A percentile compares a stretch with the other conserved stretches of the same genome.
Evolutionary conservation across 2,888 invertebrate genomes (phyloP).

Genomic region (Boloria selene): DNA sequence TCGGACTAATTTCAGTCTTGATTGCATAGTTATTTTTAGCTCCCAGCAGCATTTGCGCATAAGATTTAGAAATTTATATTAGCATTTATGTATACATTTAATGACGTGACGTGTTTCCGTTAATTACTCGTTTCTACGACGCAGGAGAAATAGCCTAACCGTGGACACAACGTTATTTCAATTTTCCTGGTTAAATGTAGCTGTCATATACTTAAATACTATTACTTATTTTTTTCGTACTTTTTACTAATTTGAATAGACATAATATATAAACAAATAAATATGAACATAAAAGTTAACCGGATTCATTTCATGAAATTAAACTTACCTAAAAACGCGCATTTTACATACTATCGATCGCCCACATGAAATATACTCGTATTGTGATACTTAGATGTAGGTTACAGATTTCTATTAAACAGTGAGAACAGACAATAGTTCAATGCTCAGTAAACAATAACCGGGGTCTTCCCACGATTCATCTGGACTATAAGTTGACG

Average conservation of each 20-base stretch:
- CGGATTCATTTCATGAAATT: too few species aligned
- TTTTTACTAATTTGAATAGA: too few species aligned
- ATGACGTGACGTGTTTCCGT: conserved; percentile 8
- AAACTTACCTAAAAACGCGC: too few species aligned
- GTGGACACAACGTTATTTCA: conserved; percentile 4
- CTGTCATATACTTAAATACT: too few species aligned
- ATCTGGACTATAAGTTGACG: conserved; percentile 49
- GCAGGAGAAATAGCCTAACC: neutral
- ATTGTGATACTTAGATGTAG: conserved; percentile 22
- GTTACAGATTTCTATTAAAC: conserved; percentile 32
- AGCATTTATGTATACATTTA: conserved; percentile 1
- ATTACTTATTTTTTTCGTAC: too few species aligned
- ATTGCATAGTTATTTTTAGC: conserved; percentile 34
- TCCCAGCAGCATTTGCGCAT: conserved; percentile 29
- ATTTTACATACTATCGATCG: neutral
- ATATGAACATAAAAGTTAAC: too few species aligned
- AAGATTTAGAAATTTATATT: conserved; percentile 27
- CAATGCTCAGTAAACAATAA: conserved; percentile 52
- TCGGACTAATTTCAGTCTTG: conserved; percentile 21
- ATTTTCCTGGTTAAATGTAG: neutral
- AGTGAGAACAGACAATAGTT: conserved; percentile 23
- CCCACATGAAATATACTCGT: conserved; percentile 27
- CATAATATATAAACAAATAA: too few species aligned
- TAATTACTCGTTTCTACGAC: neutral
- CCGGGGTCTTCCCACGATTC: conserved; percentile 57